phyloP scores from a whole-genome alignment of 2,797 vertebrate species.

The Prunella strophiata region DNA sequence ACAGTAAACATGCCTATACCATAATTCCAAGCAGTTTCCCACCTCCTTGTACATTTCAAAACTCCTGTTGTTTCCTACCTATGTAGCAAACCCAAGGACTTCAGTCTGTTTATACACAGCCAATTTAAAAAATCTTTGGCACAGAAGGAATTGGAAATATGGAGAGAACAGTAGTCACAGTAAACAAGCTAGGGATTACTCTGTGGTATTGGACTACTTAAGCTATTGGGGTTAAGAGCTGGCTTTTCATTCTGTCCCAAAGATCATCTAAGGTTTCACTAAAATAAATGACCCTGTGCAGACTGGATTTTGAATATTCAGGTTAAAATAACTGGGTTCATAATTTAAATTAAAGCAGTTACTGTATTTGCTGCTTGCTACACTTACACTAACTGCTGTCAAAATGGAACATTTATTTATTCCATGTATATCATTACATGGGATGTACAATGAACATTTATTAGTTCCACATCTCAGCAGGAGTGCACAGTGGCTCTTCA shows the following conservation, averaged over 20 bases:
- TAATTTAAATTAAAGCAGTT: background rate
- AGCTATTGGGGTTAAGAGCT: background rate
- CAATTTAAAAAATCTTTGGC: constrained; percentile 19
- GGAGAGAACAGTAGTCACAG: background rate
- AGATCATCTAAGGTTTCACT: constrained; percentile 8
- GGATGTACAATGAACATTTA: background rate
- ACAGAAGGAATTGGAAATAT: background rate
- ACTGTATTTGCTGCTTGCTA: background rate
- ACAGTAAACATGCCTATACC: background rate
- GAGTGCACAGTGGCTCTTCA: background rate
- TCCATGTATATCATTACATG: background rate
- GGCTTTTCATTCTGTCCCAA: background rate
- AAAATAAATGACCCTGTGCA: background rate
- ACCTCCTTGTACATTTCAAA: background rate
- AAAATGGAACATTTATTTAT: background rate
- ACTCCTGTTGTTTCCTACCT: background rate
- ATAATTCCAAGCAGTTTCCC: background rate
- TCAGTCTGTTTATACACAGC: background rate
- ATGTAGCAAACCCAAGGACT: background rate
- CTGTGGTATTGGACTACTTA: background rate
- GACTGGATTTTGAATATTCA: background rate
- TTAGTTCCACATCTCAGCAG: background rate
- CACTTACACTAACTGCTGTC: background rate
- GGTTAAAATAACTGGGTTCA: background rate
- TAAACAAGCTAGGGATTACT: constrained; percentile 15